These are phyloP conservation scores for Apodemia mormo DNA, from an alignment of 2,888 invertebrate species.

Conservation along the genomic window DNA sequence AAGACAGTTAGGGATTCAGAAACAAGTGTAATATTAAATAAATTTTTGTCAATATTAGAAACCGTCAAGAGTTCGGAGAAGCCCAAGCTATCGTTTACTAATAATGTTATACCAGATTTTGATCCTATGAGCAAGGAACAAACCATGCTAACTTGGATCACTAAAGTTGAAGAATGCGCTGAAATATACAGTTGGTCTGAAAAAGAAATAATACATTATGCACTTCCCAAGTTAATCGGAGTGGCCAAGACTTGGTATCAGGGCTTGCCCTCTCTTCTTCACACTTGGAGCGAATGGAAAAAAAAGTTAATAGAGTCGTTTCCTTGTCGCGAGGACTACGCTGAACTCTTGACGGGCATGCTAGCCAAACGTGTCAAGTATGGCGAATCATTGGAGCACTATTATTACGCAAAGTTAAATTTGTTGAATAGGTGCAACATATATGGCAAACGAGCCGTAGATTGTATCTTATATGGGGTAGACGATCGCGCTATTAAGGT, in stretches of 20 bases:
- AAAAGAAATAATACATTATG: constrained; percentile 32
- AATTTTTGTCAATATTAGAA: background rate
- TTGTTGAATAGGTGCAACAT: constrained; percentile 33
- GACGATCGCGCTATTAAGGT: constrained; percentile 32
- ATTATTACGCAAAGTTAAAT: constrained; percentile 32
- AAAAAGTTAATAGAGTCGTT: constrained; percentile 31
- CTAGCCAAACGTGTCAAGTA: constrained; percentile 27
- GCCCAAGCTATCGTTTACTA: constrained; percentile 4
- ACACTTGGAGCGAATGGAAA: constrained; percentile 35
- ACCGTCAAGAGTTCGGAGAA: background rate
- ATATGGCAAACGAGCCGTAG: constrained; percentile 30
- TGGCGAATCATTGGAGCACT: constrained; percentile 33
- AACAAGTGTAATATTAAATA: background rate
- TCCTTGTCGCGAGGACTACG: constrained; percentile 21
- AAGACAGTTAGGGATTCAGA: background rate
- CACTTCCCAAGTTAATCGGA: constrained; percentile 32
- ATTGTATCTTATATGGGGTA: constrained; percentile 28
- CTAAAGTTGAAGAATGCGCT: constrained; percentile 31
- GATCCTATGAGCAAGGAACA: constrained; percentile 30
- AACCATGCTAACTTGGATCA: constrained; percentile 27
- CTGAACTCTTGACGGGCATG: constrained; percentile 33
- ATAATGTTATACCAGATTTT: constrained; percentile 33
- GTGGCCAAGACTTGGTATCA: constrained; percentile 37
- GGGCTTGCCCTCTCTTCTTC: constrained; percentile 28
- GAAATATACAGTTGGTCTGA: constrained; percentile 21